Base-by-base conservation (phyloP, 2,888 invertebrate species). In the Drosophila nr. perissopoda region DNA sequence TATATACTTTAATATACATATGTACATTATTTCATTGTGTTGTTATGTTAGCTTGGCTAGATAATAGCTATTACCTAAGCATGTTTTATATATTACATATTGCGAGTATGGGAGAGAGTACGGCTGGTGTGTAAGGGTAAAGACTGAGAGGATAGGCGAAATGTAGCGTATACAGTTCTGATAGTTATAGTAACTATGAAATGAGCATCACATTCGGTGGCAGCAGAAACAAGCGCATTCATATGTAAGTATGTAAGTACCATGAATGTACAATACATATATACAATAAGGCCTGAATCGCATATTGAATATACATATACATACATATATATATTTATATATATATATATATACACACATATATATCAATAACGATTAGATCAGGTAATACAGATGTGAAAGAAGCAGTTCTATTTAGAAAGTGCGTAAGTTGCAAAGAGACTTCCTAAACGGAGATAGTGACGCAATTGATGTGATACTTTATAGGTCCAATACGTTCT, bases 401-500 rank as follows among this genome's bases (percentile, higher is more conserved):
- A 58, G 40, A 51, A 61, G 53, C 56, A 54, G 27, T 52, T 74
- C 54, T 75, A 74, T 74, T 48, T 25, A 42, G 51, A 70, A 36
- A 58, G 64, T 79, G 76, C 64, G 53, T 42, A 68, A 62, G 54
- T 57, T 52, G 58, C 61, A 33, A 42, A 53, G 52, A 66, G 62
- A 66, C 52, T 42, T 65, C 57, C 61, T 63, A 36, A 18, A 54
- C 40, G 34, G 25, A 48, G 40, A 33, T 8, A 64, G 33, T 58
- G 56, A 33, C 72, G 46, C 59, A 56, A 38, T 25, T 49, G n/a
- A 31, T 69, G 69, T 57, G 36, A 40, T 67, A 67, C 63, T 65
- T 69, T 58, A 63, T 49, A 77, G 61, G 51, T 62, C 54, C 70
- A 59, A 70, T 65, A 64, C 56, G 57, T 76, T 78, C 68, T 64